Base-by-base conservation (phyloP, 1,140 invertebrate species). In the Bombus terrestris region DNA sequence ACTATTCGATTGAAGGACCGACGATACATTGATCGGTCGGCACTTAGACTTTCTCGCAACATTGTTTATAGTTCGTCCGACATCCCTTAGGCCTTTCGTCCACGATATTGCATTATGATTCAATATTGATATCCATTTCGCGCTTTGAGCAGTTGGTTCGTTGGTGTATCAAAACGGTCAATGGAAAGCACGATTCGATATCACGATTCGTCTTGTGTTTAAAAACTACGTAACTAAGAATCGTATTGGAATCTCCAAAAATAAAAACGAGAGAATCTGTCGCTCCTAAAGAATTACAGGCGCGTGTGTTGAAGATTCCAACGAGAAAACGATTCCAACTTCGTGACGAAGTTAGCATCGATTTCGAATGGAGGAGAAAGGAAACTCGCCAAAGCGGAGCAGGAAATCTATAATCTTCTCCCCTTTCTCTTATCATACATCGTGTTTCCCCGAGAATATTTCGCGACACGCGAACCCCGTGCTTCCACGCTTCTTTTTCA, bases 341-440 rank as follows among this genome's bases (percentile, higher is more conserved):
- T 66, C 18, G 39, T 37, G 35, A 79, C 32, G 32, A 13, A 64
- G 41, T 43, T 35, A 53, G 41, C 25, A 12, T 35, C 41, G 25
- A 53, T 13, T 66, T 68, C 18, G 25, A 41, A 37, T 2, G 10
- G 41, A 18, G 35, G n/a, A 57, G 22, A 53, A 71, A 71, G 66
- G 76, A 84, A 79, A 84, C 66, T 57, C 47, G 64, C 8, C 32
- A 69, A 79, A 84, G 64, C 59, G 66, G 47, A 79, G 66, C 75
- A 84, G 76, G 76, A 84, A 84, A 84, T 84, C 81, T 83, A 83
- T 78, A 78, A 83, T 83, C 81, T 69, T 69, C 59, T 78, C 74
- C 74, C 62, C 39, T n/a, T 75, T 72, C 62, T 28, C 32, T 76
- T 79, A 79, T 79, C 83, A 28, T 39, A 39, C 18, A 80, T 80